Evolutionary conservation across 2,888 invertebrate genomes (phyloP), one percentile per base, ranked within the genome.

Genomic region (Margaritifera margaritifera): DNA sequence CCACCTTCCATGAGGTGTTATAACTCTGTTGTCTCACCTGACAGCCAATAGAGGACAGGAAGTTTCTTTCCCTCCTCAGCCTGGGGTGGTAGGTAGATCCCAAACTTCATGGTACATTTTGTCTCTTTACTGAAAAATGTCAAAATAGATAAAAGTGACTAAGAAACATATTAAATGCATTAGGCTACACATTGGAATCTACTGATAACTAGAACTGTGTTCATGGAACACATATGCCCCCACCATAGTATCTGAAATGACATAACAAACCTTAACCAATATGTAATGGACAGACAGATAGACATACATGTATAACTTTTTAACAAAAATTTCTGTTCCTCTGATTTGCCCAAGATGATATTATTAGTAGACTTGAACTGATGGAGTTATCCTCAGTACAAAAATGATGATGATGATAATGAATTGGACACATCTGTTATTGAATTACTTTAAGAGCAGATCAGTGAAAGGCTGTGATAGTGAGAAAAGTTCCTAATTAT

Each of bases 51-150:
- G 19, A 98, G 92, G 0, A 96, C 95, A 2, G 98, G 96, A 52
- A 95, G 90, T 75, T 89, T 89, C 66, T 84, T 81, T 92, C 92
- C 22, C 18, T 87, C 84, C 24, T 87, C 86, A 24, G 86, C 82
- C 66, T 94, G 93, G 0, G 96, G 94, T 22, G 99, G 99, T 64
- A 98, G 87, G 87, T 94, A 99, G 54, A 98, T 92, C 0, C 95
- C 96, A 90, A 99, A 97, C 86, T 95, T 97, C 96, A 98, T 98
- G 77, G 93, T 93, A 89, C 98, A 98, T 86, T 94, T 93, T 71
- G 97, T 89, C 81, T 93, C 93, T 42, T 91, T 89, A 68, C 97
- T 94, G 78, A 20, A 82, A 79, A 55, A 15, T 51, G 31, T 31
- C 11, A 11, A 42, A 42, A 1, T 18, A 15, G 1, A 31, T 4